Evolutionary conservation across 2,797 vertebrate genomes (phyloP), one percentile per base, ranked within the genome.

Genomic region (Vespertilio murinus): DNA sequence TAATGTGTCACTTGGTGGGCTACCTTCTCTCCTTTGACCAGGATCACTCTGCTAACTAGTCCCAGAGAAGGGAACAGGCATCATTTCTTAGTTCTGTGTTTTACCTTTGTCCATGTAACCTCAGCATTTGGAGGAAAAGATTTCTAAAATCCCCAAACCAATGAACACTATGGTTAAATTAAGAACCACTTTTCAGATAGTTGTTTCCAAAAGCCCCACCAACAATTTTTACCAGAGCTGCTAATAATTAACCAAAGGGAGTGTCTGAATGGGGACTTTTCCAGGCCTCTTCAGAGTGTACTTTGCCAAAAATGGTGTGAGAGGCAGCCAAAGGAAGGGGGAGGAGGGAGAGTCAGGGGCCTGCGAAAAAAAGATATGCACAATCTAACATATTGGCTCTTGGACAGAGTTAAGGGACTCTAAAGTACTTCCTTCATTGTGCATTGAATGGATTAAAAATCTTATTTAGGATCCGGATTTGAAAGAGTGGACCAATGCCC

Each of bases 181-280:
- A 65, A 80, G 81, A 94, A 77, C 61, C 61, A 78, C 67, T 81
- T 80, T 88, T 71, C 65, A 49, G 54, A 80, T 61, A 23, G 74
- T 75, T 88, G n/a, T 90, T 95, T 91, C 85, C 45, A 94, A 47
- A 2, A 0, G 56, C 61, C n/a, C 56, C 42, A 89, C 49, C 67
- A 87, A 22, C 77, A 83, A 59, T 49, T 95, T 92, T 87, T 52
- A 89, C 85, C 77, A 54, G 88, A 91, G 85, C 90, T 95, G 94
- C 88, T 95, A 96, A 96, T 96, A 64, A 96, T 96, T 97, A 97
- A 97, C 88, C 52, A 49, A n/a, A 74, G 90, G 81, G 71, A 88
- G 79, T 85, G 91, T 91, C 74, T 81, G 65, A 47, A 88, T 93
- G 90, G 90, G 93, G 94, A 95, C 47, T 92, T 97, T 93, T 95